phyloP scores from a whole-genome alignment of 2,113 vertebrate species.

The Labeo rohita region DNA sequence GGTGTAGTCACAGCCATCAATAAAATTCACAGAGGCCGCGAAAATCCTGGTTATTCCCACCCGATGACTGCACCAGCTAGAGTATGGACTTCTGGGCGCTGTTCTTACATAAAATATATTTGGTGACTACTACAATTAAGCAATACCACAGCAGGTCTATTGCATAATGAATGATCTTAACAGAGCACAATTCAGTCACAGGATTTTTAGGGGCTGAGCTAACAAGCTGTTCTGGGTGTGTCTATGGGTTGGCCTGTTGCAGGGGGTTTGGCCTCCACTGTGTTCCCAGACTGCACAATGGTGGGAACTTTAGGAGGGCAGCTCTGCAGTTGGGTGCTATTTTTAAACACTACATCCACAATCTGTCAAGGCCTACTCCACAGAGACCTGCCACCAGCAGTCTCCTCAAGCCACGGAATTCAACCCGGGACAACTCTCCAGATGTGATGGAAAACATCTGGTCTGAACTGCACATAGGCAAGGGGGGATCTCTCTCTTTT shows the following conservation, averaged over 20 bases:
- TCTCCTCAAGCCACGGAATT: slow-evolving; percentile 75
- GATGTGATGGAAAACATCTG: slow-evolving; percentile 83
- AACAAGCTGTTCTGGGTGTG: not conserved
- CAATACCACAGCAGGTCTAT: not conserved
- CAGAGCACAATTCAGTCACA: not conserved
- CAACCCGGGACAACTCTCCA: slow-evolving; percentile 76
- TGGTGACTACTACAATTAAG: not conserved
- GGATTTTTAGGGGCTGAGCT: slow-evolving; percentile 37
- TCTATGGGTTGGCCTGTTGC: slow-evolving; percentile 44
- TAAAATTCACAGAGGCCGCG: not conserved
- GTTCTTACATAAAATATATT: not conserved
- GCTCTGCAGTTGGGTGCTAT: slow-evolving; percentile 75
- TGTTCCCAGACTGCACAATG: slow-evolving; percentile 78
- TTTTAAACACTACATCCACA: slow-evolving; percentile 73
- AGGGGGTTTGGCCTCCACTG: slow-evolving; percentile 59
- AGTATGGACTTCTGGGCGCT: too few species aligned
- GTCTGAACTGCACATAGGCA: slow-evolving; percentile 63
- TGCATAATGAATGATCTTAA: not conserved
- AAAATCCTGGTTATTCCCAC: too few species aligned
- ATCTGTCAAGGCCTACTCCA: slow-evolving; percentile 73
- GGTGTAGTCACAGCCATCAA: not conserved
- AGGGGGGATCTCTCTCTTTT: not conserved
- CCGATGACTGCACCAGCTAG: too few species aligned
- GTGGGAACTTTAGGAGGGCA: slow-evolving; percentile 76
- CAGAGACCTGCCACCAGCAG: slow-evolving; percentile 74